Evolutionary conservation across 2,888 invertebrate genomes (phyloP).

Genomic region (Macrosoma leucophasiata): DNA sequence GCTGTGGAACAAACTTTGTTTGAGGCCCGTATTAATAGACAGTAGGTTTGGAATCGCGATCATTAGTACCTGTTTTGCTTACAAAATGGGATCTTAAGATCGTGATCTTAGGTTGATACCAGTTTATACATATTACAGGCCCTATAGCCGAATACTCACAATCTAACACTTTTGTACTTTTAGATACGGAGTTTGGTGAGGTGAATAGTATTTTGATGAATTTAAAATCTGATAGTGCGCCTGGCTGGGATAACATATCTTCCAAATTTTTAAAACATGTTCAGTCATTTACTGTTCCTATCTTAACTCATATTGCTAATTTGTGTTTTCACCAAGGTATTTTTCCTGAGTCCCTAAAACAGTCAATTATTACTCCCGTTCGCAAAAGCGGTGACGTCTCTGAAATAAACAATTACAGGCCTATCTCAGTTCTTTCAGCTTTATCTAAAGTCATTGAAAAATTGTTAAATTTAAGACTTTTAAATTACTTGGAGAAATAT

Average conservation of each 20-base stretch:
- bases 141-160: too few relatives aligned
- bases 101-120: too few relatives aligned
- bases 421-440: slow-evolving; percentile 2
- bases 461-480: slow-evolving; percentile 2
- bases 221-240: too few relatives aligned
- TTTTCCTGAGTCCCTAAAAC: neutral
- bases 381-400: slow-evolving; percentile 1
- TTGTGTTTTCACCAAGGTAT: neutral
- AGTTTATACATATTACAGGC: too few relatives aligned
- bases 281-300: neutral
- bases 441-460: slow-evolving; percentile 11
- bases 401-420: slow-evolving; percentile 9
- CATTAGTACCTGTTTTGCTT: too few relatives aligned
- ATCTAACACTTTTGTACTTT: too few relatives aligned
- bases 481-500: neutral
- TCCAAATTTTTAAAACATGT: slow-evolving; percentile 1
- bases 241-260: slow-evolving; percentile 7
- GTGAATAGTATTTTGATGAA: too few relatives aligned
- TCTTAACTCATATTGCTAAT: slow-evolving; percentile 5
- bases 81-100: too few relatives aligned
- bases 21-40: too few relatives aligned
- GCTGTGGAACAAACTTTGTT: slow-evolving; percentile 33
- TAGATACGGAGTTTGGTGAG: too few relatives aligned
- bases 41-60: too few relatives aligned
- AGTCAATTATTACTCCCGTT: neutral